Conservation (phyloP, 2,888 invertebrate species). For the Palloptera scutellata region DNA sequence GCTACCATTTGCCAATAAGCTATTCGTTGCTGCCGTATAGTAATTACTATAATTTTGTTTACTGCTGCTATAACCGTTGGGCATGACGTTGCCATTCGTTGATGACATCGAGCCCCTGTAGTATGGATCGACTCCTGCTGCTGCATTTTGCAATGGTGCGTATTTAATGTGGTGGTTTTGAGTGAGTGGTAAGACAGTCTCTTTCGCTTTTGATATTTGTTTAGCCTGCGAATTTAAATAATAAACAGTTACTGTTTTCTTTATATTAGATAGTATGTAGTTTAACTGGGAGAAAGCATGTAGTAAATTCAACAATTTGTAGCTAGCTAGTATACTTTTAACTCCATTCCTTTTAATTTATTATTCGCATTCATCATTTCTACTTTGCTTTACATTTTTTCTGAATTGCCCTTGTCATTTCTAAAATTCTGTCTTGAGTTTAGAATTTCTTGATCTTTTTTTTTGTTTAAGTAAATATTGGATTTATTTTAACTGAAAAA, state of each 20-base stretch:
- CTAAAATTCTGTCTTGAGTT: too few relatives aligned
- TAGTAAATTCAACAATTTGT: too few relatives aligned
- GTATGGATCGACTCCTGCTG: conserved; percentile 48
- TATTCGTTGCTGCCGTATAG: conserved; percentile 47
- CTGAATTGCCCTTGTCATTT: too few relatives aligned
- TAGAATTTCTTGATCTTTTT: too few relatives aligned
- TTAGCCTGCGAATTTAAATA: conserved; percentile 68
- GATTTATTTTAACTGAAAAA: too few relatives aligned
- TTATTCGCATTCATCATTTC: too few relatives aligned
- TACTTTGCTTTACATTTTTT: too few relatives aligned
- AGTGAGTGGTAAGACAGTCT: conserved; percentile 67
- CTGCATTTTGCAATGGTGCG: conserved; percentile 46
- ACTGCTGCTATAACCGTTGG: conserved; percentile 34
- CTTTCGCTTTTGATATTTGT: conserved; percentile 72
- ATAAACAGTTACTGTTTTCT: too few relatives aligned
- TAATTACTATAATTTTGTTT: conserved; percentile 36
- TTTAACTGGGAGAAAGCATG: too few relatives aligned
- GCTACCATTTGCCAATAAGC: conserved; percentile 56
- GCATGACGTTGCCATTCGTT: conserved; percentile 38
- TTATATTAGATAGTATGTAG: background rate
- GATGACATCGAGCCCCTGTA: conserved; percentile 49
- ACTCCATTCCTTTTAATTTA: too few relatives aligned
- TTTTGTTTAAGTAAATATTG: too few relatives aligned
- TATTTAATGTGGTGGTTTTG: conserved; percentile 63
- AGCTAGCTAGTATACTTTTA: too few relatives aligned